Evolutionary conservation across 2,888 invertebrate genomes (phyloP), one percentile per base, ranked within the genome.

Genomic region (Amiota minor): DNA sequence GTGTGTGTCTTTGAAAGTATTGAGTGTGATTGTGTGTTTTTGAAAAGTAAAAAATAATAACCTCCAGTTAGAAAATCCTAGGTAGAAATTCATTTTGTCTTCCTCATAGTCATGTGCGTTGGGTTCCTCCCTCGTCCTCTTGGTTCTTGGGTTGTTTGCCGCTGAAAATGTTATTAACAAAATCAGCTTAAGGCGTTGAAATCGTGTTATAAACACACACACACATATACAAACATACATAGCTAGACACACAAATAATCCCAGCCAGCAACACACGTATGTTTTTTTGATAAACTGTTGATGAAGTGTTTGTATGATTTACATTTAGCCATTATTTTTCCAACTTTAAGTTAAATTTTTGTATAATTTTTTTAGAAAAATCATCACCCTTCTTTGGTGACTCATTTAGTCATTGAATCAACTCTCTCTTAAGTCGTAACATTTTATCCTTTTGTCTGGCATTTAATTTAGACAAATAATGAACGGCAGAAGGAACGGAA

Each of bases 11-110:
- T 67, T 35, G 35, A 35, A 35, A 35, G 35, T 35, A 2, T 47
- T 47, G 14, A 14, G 67, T 9, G 68, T 23, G 35, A 59, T 23
- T 64, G 74, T 67, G 69, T 68, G 76, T 72, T 67, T 72, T 73
- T 14, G 74, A 76, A 70, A 72, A 72, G 74, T 67, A 70, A 74
- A 78, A 76, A 80, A 80, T 79, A 81, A 84, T 81, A 81, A 78
- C 77, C 77, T 74, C 74, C 10, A 56, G 71, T 65, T 18, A 62
- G 20, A 35, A 53, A 49, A 65, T 65, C 14, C 62, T 62, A 65
- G 65, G 65, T 47, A 65, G 65, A 47, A 18, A 16, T 35, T 46
- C 62, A 45, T 45, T 23, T 46, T 45, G 23, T 45, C 45, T 6
- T 35, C 0, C 6, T 35, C 2, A 35, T 1, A 35, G 3, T 53